A percentile compares a stretch with the other conserved stretches of the same genome.
phyloP scores from a whole-genome alignment of 2,888 invertebrate genomes.

The Machimus rusticus region DNA sequence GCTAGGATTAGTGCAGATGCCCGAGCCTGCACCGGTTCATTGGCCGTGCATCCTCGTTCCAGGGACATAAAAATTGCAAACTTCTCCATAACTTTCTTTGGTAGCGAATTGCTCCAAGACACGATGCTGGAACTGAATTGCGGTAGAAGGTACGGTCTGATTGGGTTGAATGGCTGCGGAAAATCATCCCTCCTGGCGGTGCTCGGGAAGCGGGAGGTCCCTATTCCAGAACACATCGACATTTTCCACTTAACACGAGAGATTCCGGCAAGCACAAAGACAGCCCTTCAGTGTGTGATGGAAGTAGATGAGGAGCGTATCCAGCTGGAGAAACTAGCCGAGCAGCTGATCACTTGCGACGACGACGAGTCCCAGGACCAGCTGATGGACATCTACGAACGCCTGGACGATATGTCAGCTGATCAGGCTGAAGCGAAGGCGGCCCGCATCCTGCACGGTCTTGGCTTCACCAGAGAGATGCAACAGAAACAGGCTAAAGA shows the following conservation, averaged over 20 bases:
- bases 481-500: constrained; percentile 87
- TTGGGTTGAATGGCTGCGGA: constrained; percentile 98
- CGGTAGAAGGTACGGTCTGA: constrained; percentile 93
- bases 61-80: constrained; percentile 96
- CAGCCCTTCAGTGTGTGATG: constrained; percentile 95
- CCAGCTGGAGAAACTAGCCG: constrained; percentile 89
- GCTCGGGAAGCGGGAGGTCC: constrained; percentile 91
- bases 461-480: constrained; percentile 90
- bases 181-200: constrained; percentile 94
- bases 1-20: constrained; percentile 94
- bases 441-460: constrained; percentile 92
- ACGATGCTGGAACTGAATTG: constrained; percentile 97
- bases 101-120: constrained; percentile 94
- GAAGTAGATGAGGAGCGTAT: constrained; percentile 96
- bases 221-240: constrained; percentile 96
- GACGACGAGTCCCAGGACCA: constrained; percentile 95
- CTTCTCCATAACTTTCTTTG: constrained; percentile 98
- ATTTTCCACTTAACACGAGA: constrained; percentile 97
- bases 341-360: constrained; percentile 83
- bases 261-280: constrained; percentile 97
- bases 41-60: constrained; percentile 94
- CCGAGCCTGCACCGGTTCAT: constrained; percentile 90
- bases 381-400: constrained; percentile 96
- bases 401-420: constrained; percentile 95
- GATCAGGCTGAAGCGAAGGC: constrained; percentile 95